phyloP scores from a whole-genome alignment of 1,140 invertebrate genomes.

The Calephelis virginiensis region DNA sequence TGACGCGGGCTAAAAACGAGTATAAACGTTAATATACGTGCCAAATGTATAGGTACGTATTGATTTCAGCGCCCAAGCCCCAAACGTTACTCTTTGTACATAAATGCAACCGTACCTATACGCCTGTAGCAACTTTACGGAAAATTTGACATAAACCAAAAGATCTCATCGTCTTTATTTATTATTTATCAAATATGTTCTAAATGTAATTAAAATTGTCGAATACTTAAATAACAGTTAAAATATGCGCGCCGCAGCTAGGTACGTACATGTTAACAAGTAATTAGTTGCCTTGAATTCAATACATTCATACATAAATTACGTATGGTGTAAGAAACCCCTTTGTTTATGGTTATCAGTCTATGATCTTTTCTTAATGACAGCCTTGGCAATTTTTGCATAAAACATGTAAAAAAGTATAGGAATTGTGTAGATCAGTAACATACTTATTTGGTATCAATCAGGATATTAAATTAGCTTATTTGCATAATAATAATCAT shows the following conservation, averaged over 20 bases:
- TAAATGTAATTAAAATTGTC: not conserved
- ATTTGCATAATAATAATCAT: not conserved
- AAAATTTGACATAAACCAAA: too few species aligned
- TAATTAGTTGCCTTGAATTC: slow-evolving; percentile 19
- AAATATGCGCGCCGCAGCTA: not conserved
- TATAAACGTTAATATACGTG: too few species aligned
- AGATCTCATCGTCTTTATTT: too few species aligned
- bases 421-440: not conserved
- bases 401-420: slow-evolving; percentile 21
- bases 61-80: too few species aligned
- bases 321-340: slow-evolving; percentile 28
- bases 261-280: not conserved
- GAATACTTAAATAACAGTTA: not conserved
- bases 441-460: not conserved
- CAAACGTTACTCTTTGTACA: too few species aligned
- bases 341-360: slow-evolving; percentile 36
- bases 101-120: too few species aligned
- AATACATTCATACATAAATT: slow-evolving; percentile 31
- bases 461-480: not conserved
- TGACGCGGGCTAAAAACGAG: too few species aligned
- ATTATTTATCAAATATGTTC: too few species aligned
- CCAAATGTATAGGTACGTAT: too few species aligned
- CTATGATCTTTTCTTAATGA: slow-evolving; percentile 30
- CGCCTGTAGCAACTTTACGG: too few species aligned
- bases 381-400: slow-evolving; percentile 21